Percentiles rank a stretch among this genome's conserved stretches.
phyloP scores from a whole-genome alignment of 1,140 invertebrate species.

The Drosophila mauritiana region DNA sequence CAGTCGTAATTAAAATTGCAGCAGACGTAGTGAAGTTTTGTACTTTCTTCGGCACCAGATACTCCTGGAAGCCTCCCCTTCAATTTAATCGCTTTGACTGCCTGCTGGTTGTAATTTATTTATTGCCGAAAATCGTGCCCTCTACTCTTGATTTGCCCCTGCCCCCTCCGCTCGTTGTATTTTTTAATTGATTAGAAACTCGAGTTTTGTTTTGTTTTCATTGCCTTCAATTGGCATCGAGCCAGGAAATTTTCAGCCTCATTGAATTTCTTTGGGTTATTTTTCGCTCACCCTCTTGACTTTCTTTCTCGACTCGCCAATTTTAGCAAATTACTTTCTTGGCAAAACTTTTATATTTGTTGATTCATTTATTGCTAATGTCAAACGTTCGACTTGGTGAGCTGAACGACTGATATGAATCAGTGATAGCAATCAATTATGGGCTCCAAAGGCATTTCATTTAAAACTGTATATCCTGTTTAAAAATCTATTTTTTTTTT shows the following conservation, averaged over 20 bases:
- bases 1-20: conserved; percentile 61
- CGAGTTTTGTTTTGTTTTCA: conserved; percentile 40
- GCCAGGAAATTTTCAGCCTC: conserved; percentile 56
- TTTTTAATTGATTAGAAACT: conserved; percentile 59
- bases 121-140: conserved; percentile 43
- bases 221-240: conserved; percentile 30
- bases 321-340: conserved; percentile 63
- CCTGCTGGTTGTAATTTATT: conserved; percentile 48
- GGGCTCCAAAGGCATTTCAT: neutral
- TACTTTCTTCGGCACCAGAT: neutral
- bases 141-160: conserved; percentile 26
- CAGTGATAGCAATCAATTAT: neutral
- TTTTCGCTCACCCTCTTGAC: conserved; percentile 13
- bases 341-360: conserved; percentile 45
- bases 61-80: neutral
- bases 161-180: neutral
- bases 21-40: conserved; percentile 31
- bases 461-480: neutral
- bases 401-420: neutral
- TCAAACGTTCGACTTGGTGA: conserved; percentile 5
- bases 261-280: conserved; percentile 37
- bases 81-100: conserved; percentile 37
- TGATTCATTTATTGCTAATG: conserved; percentile 47
- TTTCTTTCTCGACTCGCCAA: conserved; percentile 33
- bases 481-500: neutral